A percentile compares a stretch with the other conserved stretches of the same genome.
Conservation (phyloP, 2,113 vertebrate species). For the Pithys albifrons region DNA sequence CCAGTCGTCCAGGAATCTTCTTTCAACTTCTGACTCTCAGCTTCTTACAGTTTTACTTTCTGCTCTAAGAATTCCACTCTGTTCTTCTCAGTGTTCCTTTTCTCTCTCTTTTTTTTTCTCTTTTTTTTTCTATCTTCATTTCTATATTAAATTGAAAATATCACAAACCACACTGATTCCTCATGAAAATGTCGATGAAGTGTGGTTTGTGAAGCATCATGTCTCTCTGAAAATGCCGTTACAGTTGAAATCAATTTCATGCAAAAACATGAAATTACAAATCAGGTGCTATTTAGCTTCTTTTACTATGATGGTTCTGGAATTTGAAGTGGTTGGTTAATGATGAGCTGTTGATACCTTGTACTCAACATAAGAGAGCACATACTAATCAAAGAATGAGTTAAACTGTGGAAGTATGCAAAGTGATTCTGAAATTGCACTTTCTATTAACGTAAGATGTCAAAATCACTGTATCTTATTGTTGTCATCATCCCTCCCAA, state of each 20-base stretch:
- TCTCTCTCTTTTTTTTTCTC: neutral
- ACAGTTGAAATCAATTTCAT: neutral
- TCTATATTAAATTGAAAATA: neutral
- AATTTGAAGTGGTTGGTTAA: neutral
- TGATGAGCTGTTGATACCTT: neutral
- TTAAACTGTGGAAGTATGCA: neutral
- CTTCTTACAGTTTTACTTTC: neutral
- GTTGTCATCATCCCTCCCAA: accelerated
- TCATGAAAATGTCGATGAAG: neutral
- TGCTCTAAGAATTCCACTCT: neutral
- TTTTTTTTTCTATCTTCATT: neutral
- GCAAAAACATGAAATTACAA: neutral
- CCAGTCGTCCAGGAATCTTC: accelerated
- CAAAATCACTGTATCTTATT: neutral
- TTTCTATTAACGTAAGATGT: neutral
- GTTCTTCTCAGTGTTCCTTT: neutral
- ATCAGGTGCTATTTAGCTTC: neutral
- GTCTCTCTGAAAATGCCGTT: neutral
- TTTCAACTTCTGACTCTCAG: neutral
- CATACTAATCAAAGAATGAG: neutral
- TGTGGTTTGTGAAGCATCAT: too few relatives aligned
- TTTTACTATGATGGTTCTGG: neutral
- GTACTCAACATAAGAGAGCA: neutral
- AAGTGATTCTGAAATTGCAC: neutral
- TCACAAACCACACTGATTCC: neutral